Evolutionary conservation across 2,797 vertebrate genomes (phyloP), one percentile per base, ranked within the genome.

Genomic region (Etheostoma nigrum): DNA sequence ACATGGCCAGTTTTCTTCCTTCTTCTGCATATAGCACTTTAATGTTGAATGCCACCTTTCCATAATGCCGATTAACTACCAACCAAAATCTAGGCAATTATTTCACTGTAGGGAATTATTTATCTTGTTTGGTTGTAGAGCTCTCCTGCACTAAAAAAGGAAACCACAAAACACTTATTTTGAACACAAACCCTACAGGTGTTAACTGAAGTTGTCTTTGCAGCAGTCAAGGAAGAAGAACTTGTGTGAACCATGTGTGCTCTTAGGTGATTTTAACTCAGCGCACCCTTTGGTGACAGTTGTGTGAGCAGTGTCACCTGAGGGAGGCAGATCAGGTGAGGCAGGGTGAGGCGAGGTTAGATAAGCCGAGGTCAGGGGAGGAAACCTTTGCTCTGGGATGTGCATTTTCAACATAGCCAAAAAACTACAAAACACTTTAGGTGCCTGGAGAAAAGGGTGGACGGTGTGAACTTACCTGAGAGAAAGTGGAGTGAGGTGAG

Each of bases 321-420:
- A 76, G 79, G 84, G 74, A 64, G 74, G 65, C 16, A 9, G 76
- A 67, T 66, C 67, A 58, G 78, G 68, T 66, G 77, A 72, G 59
- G 61, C 23, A 25, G 63, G 71, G 45, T 6, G 27, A 57, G 57
- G 27, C 10, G 2, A 72, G 72, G 61, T 67, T 23, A 81, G 80
- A 79, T 76, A 78, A 75, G 73, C 15, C 27, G 53, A 80, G 80
- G 76, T 82, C 80, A 78, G 42, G 4, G 15, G 70, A 54, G 58
- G 25, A 49, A 70, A 57, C 23, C 52, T 73, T 75, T 57, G 67
- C 76, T 82, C 65, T 27, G 40, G 49, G 54, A 64, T 33, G 23
- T 18, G 49, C 81, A 84, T 86, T 86, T 71, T 40, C 18, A 72
- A 60, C 68, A 71, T 70, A 64, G 51, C 76, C 15, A 40, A 16